Base-by-base conservation (phyloP, 2,797 vertebrate species). In the Sphaeramia orbicularis region DNA sequence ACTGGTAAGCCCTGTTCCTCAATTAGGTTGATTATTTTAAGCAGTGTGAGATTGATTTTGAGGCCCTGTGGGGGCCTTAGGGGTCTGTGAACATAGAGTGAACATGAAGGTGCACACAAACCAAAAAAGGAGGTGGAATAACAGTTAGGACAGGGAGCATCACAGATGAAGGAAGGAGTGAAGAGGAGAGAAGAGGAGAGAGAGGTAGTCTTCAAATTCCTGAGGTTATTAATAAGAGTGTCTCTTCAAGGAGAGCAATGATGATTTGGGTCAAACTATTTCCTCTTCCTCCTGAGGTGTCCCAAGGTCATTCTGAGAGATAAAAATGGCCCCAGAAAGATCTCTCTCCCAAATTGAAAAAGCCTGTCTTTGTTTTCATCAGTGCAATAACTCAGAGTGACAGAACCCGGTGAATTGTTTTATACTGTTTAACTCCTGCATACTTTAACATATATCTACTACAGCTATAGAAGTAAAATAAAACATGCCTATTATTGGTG, bases 21-120 rank as follows among this genome's bases (percentile, higher is more conserved):
- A 91, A 84, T 72, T 88, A 70, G 89, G 90, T 49, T 91, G 88
- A 91, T 83, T 91, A 91, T 91, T 92, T 90, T 89, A 85, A 78
- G 84, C 74, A 48, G 70, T 65, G 78, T 48, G 56, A 89, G 85
- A 92, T 88, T 86, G 84, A 90, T 89, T 90, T 75, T 76, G 21
- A 70, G 71, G 73, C 59, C 84, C 81, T 73, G 52, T 44, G 73
- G 86, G 77, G 74, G 71, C 60, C 68, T 83, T 19, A 30, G 2
- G 47, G 75, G 71, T 84, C 68, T 64, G 49, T 71, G 72, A 24
- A n/a, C n/a, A n/a, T n/a, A n/a, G 68, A 84, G 70, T 56, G 64
- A 80, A 71, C 49, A 65, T n/a, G 53, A 83, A 82, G 76, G 81
- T 76, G 67, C 51, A 64, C 24, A 13, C 18, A 19, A 38, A 75